phyloP scores from a whole-genome alignment of 2,113 vertebrate genomes.

The Gyps fulvus region DNA sequence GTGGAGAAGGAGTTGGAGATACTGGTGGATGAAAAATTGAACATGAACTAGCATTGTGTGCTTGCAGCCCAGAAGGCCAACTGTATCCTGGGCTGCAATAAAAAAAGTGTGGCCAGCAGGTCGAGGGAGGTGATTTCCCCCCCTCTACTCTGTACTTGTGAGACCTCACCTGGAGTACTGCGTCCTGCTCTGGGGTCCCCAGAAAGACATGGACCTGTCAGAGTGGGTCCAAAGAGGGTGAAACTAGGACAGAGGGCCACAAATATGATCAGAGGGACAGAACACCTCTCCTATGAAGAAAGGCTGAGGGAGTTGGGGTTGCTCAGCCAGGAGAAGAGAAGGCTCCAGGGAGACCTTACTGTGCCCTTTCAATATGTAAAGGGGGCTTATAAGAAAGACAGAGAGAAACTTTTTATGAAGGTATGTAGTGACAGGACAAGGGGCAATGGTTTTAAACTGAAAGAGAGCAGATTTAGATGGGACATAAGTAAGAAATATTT shows the following conservation, averaged over 20 bases:
- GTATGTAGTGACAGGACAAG: neutral
- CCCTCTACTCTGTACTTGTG: neutral
- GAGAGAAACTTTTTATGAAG: neutral
- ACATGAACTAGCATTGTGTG: rapidly evolving
- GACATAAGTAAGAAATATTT: neutral
- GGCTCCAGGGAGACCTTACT: rapidly evolving
- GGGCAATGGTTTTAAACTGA: neutral
- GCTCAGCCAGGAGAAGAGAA: neutral
- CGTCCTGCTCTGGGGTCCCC: neutral
- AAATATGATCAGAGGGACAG: neutral
- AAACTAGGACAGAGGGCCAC: too few species aligned
- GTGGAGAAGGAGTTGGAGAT: neutral
- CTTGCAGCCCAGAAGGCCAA: neutral
- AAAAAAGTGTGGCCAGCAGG: neutral
- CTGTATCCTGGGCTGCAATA: rapidly evolving
- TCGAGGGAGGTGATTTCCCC: neutral
- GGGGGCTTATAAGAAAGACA: neutral
- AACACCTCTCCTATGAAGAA: neutral
- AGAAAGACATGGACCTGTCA: neutral
- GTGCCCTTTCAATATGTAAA: neutral
- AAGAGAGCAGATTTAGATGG: neutral
- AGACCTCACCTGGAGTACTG: neutral
- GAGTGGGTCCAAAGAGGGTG: neutral
- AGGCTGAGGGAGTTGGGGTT: neutral
- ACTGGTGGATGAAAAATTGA: neutral